Evolutionary conservation across 2,113 vertebrate species (phyloP).

Genomic region (Anhinga anhinga): DNA sequence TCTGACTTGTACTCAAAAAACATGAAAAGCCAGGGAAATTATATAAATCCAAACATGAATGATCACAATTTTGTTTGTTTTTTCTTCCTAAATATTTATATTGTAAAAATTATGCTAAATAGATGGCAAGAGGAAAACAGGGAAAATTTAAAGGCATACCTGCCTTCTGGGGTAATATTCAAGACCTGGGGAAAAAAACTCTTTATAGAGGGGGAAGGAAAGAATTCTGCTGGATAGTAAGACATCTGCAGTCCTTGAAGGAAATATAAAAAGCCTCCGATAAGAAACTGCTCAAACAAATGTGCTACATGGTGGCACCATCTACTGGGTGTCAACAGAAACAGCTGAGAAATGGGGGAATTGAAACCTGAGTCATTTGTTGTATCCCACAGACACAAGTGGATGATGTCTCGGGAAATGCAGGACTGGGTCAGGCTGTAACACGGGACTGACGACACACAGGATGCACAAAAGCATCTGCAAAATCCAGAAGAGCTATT

Average conservation of each 20-base stretch:
- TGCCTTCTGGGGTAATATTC: background rate
- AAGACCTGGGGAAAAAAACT: background rate
- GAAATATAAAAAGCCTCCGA: background rate
- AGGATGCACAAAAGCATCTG: background rate
- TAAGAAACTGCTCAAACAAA: background rate
- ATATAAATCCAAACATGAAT: accelerated
- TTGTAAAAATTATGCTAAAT: background rate
- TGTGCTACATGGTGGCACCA: background rate
- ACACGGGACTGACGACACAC: accelerated
- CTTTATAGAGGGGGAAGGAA: background rate
- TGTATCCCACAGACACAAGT: background rate
- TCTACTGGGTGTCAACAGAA: background rate
- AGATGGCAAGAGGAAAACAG: background rate
- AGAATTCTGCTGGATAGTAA: background rate
- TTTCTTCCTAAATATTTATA: background rate
- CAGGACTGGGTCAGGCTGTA: background rate
- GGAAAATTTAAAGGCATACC: background rate
- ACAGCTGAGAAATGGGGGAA: background rate
- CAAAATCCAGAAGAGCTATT: background rate
- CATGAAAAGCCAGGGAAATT: background rate
- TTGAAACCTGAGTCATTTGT: accelerated
- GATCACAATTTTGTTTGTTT: background rate
- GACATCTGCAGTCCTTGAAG: background rate
- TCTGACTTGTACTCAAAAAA: background rate
- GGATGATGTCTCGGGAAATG: background rate